Percentiles rank a stretch among this genome's conserved stretches.
These are phyloP conservation scores for Pontoporia blainvillei DNA, from an alignment of 2,113 vertebrate genomes.

Conservation along the genomic window DNA sequence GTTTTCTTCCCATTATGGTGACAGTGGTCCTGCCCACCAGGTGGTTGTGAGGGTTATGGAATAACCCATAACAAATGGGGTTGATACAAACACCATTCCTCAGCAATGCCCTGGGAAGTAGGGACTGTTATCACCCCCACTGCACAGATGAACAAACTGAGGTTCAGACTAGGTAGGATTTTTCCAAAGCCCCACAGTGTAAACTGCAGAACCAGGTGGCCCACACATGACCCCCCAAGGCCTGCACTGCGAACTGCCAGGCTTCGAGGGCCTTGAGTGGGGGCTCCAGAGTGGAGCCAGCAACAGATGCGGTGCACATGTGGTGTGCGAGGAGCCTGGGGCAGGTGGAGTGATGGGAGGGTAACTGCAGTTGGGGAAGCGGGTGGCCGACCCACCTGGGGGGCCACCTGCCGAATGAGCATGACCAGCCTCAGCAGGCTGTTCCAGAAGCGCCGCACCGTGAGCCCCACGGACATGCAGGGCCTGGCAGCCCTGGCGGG, in stretches of 20 bases:
- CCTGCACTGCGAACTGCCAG: background rate
- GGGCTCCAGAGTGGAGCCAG: background rate
- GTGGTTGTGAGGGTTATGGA: background rate
- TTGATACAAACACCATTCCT: too few species aligned
- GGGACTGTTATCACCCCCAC: background rate
- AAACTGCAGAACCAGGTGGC: background rate
- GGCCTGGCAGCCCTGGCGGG: slow-evolving; percentile 54
- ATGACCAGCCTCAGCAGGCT: slow-evolving; percentile 83
- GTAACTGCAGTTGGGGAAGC: background rate
- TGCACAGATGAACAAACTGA: background rate
- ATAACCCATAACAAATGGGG: background rate
- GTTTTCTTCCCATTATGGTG: background rate
- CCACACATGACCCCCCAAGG: background rate
- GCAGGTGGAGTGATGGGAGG: background rate
- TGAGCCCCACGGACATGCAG: slow-evolving; percentile 89
- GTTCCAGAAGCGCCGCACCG: slow-evolving; percentile 87
- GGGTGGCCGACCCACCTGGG: slow-evolving; percentile 65
- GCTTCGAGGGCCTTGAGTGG: background rate
- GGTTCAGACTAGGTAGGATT: background rate
- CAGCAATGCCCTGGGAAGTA: background rate
- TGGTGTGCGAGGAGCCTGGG: background rate
- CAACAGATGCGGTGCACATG: rapidly evolving
- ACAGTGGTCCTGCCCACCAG: background rate
- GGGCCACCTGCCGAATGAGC: slow-evolving; percentile 64
- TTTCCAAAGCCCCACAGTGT: background rate